Evolutionary conservation across 2,113 vertebrate species (phyloP), one percentile per base, ranked within the genome.

Genomic region (Paramormyrops kingsleyae): DNA sequence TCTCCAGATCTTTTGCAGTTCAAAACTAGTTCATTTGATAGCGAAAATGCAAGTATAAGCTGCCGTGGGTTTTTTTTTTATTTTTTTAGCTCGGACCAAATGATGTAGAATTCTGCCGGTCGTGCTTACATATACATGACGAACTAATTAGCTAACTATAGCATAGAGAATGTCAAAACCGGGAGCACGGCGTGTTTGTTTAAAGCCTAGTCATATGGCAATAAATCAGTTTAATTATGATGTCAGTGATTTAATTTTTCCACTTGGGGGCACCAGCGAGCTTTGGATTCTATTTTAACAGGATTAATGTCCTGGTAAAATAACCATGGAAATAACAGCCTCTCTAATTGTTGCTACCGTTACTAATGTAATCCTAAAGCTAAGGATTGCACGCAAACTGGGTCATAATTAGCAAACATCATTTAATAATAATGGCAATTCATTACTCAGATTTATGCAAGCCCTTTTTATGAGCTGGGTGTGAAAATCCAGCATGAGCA

Each of bases 361-460:
- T 87, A 53, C 86, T 90, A 90, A 87, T 90, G 47, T 47, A 90
- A 42, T 87, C 85, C 42, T 31, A 85, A 52, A 87, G 46, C 89
- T 74, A 87, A 70, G 62, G 59, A 87, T 49, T 77, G 84, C 59
- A 24, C 62, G 47, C 17, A 90, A 90, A 87, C 50, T 85, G 35
- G 85, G 59, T 77, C 46, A 77, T 87, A 87, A 89, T 87, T 90
- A 87, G 87, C 59, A 87, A 90, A 87, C 85, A 87, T 90, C 62
- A 90, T 90, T 90, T 77, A 74, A 90, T 87, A 90, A 87, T 87
- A 90, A 90, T 90, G 89, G 62, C 21, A 90, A 90, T 87, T 87
- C 89, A 90, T 90, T 90, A 52, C 39, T 52, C n/a, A 66, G 52
- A 90, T 44, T 47, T 66, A 46, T 62, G 42, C 83, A 86, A 86